Evolutionary conservation across 2,888 invertebrate genomes (phyloP), one percentile per base, ranked within the genome.

Genomic region (Parnassius apollo): DNA sequence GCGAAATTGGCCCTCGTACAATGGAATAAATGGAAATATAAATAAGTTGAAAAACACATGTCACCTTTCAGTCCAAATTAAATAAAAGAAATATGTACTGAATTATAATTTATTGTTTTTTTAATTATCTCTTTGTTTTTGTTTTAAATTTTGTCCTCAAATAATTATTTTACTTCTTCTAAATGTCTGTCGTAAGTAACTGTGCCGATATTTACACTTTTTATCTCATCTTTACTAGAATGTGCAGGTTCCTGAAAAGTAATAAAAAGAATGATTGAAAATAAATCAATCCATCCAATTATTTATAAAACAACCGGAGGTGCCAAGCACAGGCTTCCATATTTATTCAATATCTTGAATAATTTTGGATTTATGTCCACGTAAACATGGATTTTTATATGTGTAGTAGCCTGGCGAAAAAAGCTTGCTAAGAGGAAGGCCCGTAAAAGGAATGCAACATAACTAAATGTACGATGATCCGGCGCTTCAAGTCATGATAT

Each of bases 151-250:
- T 65, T 65, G 42, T 22, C 42, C 42, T 62, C 66, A 71, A 25
- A 18, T 12, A 35, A 69, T 77, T 75, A 85, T 76, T 86, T 88
- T 59, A 90, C 88, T 85, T 88, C 88, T 77, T 90, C 91, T 65
- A 87, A 81, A 80, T 88, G 88, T 73, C 88, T 83, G 70, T 90
- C 89, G 69, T 84, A 88, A 49, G 88, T 88, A 65, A 86, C 80
- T 42, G 91, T 91, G 66, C 90, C 91, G 63, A 91, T 90, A 72
- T 89, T 89, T 59, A 86, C 88, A 68, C 84, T 88, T 76, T 89
- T 90, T 70, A 88, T 87, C 80, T 90, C 89, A 67, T 90, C 90
- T 78, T 88, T 89, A 68, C 85, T 87, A 61, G 75, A 75, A 72
- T 84, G 80, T 61, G 76, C 76, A 59, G 75, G 82, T 74, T 86